Conservation (phyloP, 2,888 invertebrate genomes). For the Callimorpha dominula region DNA sequence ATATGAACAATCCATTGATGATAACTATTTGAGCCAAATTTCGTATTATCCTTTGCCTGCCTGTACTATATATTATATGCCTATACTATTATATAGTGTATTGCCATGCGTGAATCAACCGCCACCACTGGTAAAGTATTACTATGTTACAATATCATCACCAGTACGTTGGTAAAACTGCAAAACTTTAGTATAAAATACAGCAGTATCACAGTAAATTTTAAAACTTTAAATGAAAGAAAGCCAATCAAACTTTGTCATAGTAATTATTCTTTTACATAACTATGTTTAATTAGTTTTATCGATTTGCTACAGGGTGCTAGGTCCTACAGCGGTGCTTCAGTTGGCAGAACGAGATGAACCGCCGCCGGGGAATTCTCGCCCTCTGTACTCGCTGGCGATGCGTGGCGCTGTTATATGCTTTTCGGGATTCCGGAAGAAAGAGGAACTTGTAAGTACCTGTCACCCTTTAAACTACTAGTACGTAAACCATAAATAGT, state of each 20-base stretch:
- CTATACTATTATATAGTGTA: background rate
- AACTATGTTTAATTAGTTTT: background rate
- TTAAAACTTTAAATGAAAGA: too few species aligned
- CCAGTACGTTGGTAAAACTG: too few species aligned
- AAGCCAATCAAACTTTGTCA: background rate
- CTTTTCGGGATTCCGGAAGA: conserved; percentile 96
- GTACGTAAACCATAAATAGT: background rate
- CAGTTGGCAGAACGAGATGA: conserved; percentile 91
- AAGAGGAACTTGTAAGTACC: conserved; percentile 93
- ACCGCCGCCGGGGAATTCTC: conserved; percentile 90
- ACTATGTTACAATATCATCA: too few species aligned
- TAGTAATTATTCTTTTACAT: background rate
- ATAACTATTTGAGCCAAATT: background rate
- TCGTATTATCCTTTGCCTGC: background rate
- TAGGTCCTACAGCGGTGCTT: conserved; percentile 93
- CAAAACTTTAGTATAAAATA: too few species aligned
- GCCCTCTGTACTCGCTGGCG: conserved; percentile 95
- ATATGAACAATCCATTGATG: background rate
- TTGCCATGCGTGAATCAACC: background rate
- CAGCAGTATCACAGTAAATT: too few species aligned
- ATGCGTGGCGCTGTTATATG: conserved; percentile 96
- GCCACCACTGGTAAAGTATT: too few species aligned
- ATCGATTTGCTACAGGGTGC: conserved; percentile 84
- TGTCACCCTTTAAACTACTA: background rate
- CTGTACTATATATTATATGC: too few species aligned